A percentile compares a stretch with the other conserved stretches of the same genome.
Evolutionary conservation across 2,888 invertebrate genomes (phyloP).

Genomic region (Encarsia formosa): DNA sequence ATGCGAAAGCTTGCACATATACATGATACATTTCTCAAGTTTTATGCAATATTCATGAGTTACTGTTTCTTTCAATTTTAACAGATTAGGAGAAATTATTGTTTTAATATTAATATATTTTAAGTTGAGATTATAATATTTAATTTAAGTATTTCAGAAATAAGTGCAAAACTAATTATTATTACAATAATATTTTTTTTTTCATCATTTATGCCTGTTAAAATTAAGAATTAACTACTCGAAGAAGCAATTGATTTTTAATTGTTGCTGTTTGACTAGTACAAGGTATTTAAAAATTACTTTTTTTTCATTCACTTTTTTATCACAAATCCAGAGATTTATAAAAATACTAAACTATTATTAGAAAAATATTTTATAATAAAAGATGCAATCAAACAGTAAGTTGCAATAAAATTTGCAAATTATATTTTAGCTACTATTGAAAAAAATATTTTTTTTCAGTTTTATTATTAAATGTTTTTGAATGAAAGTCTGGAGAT

Average conservation of each 20-base stretch:
- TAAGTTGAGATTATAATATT: no score
- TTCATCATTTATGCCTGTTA: constrained; percentile 9
- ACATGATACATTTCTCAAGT: constrained; percentile 7
- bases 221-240: constrained; percentile 17
- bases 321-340: constrained; percentile 8
- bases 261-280: constrained; percentile 24
- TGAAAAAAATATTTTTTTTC: neutral
- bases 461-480: neutral
- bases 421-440: neutral
- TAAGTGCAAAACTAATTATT: no score
- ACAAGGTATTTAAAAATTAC: constrained; percentile 19
- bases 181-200: no score
- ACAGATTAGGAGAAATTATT: constrained; percentile 19
- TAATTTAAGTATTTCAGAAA: no score
- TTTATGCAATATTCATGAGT: constrained; percentile 16
- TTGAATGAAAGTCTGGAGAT: neutral
- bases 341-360: constrained; percentile 13
- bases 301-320: constrained; percentile 13
- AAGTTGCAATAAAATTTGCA: neutral
- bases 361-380: constrained; percentile 13
- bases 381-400: neutral
- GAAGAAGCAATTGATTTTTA: constrained; percentile 22
- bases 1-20: no score
- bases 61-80: constrained; percentile 14
- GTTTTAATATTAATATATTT: constrained; percentile 16